Evolutionary conservation across 1,140 invertebrate genomes (phyloP).

Genomic region (Camponotus pennsylvanicus): DNA sequence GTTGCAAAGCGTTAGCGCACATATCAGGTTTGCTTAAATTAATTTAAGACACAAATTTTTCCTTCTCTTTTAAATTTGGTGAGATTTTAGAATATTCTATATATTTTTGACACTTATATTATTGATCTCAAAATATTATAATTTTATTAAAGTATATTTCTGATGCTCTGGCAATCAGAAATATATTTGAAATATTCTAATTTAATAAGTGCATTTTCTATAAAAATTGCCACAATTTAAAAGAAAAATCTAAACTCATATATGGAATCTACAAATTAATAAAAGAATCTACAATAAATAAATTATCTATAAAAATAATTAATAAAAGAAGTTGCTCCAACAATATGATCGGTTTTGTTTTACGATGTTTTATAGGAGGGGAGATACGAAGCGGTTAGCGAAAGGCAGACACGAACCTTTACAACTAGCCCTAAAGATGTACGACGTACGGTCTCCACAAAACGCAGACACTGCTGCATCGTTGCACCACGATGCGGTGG

Average conservation of each 20-base stretch:
- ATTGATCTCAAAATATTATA: neutral
- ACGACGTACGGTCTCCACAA: constrained; percentile 65
- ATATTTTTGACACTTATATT: neutral
- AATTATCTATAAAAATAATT: too few species aligned
- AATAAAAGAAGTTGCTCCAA: neutral
- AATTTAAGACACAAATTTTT: neutral
- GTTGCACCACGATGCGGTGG: constrained; percentile 68
- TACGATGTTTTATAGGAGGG: neutral
- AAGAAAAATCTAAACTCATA: neutral
- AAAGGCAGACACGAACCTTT: neutral
- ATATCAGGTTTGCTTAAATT: neutral
- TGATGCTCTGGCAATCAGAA: neutral
- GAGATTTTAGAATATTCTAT: neutral
- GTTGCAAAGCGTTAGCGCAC: neutral
- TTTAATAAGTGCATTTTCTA: neutral
- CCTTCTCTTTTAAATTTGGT: neutral
- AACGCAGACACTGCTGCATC: constrained; percentile 61
- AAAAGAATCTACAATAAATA: too few species aligned
- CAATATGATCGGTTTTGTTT: neutral
- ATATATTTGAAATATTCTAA: neutral
- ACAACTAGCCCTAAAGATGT: constrained; percentile 43
- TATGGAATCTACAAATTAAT: neutral
- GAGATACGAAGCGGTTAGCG: neutral
- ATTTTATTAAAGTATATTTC: neutral
- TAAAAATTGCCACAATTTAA: neutral